Conservation (phyloP, 2,113 vertebrate genomes). For the Thoracochromis brauschi region DNA sequence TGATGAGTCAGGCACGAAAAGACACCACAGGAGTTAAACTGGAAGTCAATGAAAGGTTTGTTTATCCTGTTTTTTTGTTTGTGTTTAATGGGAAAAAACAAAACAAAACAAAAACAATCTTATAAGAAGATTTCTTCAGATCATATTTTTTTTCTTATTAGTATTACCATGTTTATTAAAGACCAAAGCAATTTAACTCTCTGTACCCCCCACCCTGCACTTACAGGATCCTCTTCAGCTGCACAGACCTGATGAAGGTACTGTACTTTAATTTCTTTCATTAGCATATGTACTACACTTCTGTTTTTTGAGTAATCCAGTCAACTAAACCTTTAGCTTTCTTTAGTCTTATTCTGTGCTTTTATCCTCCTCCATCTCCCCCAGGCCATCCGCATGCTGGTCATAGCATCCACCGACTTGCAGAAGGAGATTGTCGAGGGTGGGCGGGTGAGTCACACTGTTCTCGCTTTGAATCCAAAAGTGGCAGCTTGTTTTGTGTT, state of each 20-base stretch:
- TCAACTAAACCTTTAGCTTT: background rate
- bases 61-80: background rate
- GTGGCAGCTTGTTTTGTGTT: background rate
- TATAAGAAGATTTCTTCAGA: background rate
- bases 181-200: background rate
- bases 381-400: constrained; percentile 88
- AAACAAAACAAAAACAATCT: too few relatives aligned
- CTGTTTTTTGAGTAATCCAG: background rate
- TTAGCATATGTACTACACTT: background rate
- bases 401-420: constrained; percentile 84
- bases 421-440: constrained; percentile 96
- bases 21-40: constrained; percentile 87
- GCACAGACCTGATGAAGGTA: constrained; percentile 97
- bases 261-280: background rate
- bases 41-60: constrained; percentile 94
- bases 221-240: constrained; percentile 86
- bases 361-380: background rate
- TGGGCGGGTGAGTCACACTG: constrained; percentile 77
- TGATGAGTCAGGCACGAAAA: constrained; percentile 92
- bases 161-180: background rate
- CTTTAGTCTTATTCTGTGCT: background rate
- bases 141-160: background rate
- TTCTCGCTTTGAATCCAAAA: background rate
- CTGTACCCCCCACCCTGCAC: background rate
- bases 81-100: too few relatives aligned